Percentiles rank a stretch among this genome's conserved stretches.
phyloP scores from a whole-genome alignment of 2,888 invertebrate species.

The Cynaeus angustus region DNA sequence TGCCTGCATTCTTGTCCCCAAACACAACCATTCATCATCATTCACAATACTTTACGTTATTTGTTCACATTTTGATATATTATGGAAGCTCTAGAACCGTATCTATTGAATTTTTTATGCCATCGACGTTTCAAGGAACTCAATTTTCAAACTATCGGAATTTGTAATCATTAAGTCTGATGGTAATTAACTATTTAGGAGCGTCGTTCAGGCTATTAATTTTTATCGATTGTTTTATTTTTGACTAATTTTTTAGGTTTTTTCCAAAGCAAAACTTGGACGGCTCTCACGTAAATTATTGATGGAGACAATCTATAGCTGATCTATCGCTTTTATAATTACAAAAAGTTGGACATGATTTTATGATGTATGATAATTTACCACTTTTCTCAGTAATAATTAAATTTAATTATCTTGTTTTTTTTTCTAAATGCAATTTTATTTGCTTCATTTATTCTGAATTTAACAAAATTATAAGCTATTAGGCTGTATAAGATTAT shows the following conservation, averaged over 20 bases:
- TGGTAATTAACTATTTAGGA: conserved; percentile 7
- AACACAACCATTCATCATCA: conserved; percentile 32
- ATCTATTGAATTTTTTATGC: conserved; percentile 16
- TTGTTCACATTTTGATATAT: conserved; percentile 30
- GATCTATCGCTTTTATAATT: too few relatives aligned
- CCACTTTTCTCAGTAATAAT: too few relatives aligned
- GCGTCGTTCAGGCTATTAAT: conserved; percentile 6
- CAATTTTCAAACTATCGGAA: conserved; percentile 1
- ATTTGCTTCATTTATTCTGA: too few relatives aligned
- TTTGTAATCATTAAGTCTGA: not conserved
- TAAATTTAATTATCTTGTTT: too few relatives aligned
- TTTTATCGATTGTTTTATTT: conserved; percentile 20
- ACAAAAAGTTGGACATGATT: too few relatives aligned
- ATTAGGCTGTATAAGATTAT: too few relatives aligned
- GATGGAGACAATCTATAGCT: too few relatives aligned
- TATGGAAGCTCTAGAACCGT: not conserved
- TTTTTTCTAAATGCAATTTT: too few relatives aligned
- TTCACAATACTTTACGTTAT: conserved; percentile 32
- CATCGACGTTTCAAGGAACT: conserved; percentile 6
- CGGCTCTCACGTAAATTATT: conserved; percentile 16
- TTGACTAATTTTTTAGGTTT: not conserved
- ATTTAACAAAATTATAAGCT: too few relatives aligned
- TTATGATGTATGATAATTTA: too few relatives aligned
- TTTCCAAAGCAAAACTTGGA: not conserved
- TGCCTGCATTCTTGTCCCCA: conserved; percentile 11